A percentile compares a stretch with the other conserved stretches of the same genome.
Conservation (phyloP, 2,797 vertebrate species). For the Xyrichtys novacula region DNA sequence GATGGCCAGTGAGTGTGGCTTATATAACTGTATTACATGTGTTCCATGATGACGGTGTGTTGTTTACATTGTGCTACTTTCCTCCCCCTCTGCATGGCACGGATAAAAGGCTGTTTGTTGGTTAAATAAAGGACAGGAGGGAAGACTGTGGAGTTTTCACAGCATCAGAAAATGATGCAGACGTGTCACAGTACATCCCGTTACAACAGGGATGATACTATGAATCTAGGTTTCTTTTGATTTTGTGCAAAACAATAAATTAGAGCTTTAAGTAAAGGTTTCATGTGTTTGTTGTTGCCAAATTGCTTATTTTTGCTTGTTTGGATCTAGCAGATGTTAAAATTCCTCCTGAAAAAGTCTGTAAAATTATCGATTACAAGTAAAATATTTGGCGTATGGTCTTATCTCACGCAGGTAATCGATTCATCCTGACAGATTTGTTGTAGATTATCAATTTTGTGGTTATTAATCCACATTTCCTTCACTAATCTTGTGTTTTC, state of each 20-base stretch:
- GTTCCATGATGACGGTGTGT: constrained; percentile 30
- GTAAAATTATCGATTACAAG: no score
- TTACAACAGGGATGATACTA: background rate
- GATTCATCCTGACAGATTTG: no score
- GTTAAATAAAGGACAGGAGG: constrained; percentile 43
- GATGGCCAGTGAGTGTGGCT: constrained; percentile 58
- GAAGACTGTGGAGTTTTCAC: constrained; percentile 11
- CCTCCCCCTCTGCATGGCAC: constrained; percentile 8
- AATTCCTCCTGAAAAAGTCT: no score
- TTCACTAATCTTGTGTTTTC: constrained; percentile 36
- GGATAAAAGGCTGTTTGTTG: constrained; percentile 46
- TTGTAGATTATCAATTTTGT: background rate
- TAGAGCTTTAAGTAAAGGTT: no score
- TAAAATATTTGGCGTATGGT: no score
- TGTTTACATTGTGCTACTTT: constrained; percentile 57
- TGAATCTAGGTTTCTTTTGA: no score
- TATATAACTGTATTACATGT: constrained; percentile 72
- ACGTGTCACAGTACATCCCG: background rate
- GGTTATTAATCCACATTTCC: background rate
- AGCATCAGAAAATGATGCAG: background rate
- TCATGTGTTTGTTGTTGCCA: no score
- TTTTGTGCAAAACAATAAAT: no score
- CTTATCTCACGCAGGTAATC: no score
- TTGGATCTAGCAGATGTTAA: no score
- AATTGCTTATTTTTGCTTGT: no score